phyloP scores from a whole-genome alignment of 2,888 invertebrate genomes.

The Biston betularia region DNA sequence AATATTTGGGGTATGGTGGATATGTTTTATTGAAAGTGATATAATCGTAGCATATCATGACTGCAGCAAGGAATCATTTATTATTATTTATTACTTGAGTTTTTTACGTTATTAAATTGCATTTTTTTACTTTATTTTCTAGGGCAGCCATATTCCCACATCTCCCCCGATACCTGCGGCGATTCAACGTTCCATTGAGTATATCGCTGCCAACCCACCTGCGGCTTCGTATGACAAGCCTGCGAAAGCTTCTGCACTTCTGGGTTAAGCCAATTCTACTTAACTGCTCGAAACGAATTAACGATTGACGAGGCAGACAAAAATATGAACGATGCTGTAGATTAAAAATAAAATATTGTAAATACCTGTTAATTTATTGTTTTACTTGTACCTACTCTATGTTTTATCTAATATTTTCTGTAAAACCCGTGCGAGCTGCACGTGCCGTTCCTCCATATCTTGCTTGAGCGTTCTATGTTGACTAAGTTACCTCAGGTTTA shows the following conservation, averaged over 20 bases:
- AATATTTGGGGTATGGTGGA: too few relatives aligned
- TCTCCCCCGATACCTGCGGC: slow-evolving; percentile 21
- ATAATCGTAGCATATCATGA: too few relatives aligned
- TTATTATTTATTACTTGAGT: too few relatives aligned
- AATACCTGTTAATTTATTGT: background rate
- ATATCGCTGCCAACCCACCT: slow-evolving; percentile 22
- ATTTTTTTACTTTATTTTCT: slow-evolving; percentile 5
- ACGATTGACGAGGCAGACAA: background rate
- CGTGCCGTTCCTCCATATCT: too few relatives aligned
- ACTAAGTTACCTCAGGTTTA: too few relatives aligned
- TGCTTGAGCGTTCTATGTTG: too few relatives aligned
- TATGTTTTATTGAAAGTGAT: too few relatives aligned
- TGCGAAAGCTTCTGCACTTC: too few relatives aligned
- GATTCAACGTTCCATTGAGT: slow-evolving; percentile 23
- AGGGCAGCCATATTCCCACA: slow-evolving; percentile 34
- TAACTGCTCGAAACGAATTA: background rate
- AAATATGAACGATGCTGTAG: slow-evolving; percentile 5
- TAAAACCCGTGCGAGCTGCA: background rate
- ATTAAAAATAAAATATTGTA: slow-evolving; percentile 1
- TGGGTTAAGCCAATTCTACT: background rate
- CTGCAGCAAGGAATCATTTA: too few relatives aligned
- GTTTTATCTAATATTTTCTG: background rate
- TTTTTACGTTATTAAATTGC: background rate
- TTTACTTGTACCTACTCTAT: background rate
- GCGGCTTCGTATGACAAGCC: background rate